Percentiles rank a stretch among this genome's conserved stretches.
These are phyloP conservation scores for Cantharis lateralis DNA, from an alignment of 2,888 invertebrate genomes.

Conservation along the genomic window DNA sequence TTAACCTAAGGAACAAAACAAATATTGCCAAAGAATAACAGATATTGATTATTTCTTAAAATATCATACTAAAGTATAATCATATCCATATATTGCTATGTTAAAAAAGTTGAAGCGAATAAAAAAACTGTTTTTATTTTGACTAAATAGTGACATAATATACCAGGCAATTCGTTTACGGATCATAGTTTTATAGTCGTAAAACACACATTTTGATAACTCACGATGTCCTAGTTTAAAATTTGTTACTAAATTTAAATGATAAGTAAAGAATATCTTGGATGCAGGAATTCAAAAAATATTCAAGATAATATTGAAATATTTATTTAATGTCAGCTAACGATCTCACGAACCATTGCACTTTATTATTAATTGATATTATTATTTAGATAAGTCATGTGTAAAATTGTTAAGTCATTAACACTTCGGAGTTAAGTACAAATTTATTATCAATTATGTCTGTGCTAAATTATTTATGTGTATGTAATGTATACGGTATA, in stretches of 20 bases:
- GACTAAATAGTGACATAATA: too few species aligned
- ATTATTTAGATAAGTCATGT: neutral
- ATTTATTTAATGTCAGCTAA: neutral
- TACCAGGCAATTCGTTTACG: too few species aligned
- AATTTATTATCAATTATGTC: neutral
- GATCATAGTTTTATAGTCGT: neutral
- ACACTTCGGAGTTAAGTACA: neutral
- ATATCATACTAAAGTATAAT: too few species aligned
- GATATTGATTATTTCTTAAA: too few species aligned
- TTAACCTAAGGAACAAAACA: too few species aligned
- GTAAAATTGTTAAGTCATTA: neutral
- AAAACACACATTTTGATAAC: neutral
- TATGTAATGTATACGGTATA: neutral
- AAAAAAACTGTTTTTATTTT: too few species aligned
- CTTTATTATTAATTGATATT: neutral
- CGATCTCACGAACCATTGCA: neutral
- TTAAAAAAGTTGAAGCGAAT: too few species aligned
- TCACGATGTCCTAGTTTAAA: neutral
- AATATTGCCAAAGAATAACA: too few species aligned
- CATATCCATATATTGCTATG: too few species aligned
- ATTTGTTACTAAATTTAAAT: neutral
- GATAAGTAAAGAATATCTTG: neutral
- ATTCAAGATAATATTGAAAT: neutral
- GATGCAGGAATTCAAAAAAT: neutral
- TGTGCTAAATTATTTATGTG: neutral